These are phyloP conservation scores for Eulacestoma nigropectus DNA, from an alignment of 2,113 vertebrate genomes.

Conservation along the genomic window DNA sequence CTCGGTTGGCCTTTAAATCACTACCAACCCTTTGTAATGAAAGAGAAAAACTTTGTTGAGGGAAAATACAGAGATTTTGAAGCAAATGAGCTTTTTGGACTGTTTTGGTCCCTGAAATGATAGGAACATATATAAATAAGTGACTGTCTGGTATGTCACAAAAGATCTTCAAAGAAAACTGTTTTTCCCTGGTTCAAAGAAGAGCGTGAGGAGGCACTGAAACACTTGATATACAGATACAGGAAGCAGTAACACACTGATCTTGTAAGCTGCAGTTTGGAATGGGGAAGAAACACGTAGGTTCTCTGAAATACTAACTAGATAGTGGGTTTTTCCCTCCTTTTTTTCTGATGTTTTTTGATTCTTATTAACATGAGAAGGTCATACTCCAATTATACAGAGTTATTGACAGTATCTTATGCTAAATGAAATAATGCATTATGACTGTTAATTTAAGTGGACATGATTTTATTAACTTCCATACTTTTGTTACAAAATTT, in stretches of 20 bases:
- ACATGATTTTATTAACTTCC: neutral
- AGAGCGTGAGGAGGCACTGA: neutral
- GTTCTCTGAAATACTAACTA: neutral
- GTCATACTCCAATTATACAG: neutral
- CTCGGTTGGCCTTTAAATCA: neutral
- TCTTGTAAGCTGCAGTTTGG: neutral
- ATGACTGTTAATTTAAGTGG: neutral
- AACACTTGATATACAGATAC: neutral
- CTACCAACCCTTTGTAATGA: neutral
- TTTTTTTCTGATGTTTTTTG: neutral
- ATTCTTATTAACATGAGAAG: neutral
- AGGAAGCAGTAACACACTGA: neutral
- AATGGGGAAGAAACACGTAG: neutral
- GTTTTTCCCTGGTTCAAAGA: neutral
- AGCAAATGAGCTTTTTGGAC: neutral
- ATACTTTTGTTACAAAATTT: neutral
- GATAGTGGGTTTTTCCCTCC: accelerated
- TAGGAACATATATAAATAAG: neutral
- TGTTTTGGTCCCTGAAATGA: neutral
- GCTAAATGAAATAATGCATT: neutral
- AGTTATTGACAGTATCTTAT: neutral
- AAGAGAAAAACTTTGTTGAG: neutral
- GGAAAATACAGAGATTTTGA: neutral
- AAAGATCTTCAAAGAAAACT: neutral
- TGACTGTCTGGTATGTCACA: neutral